Base-by-base conservation (phyloP, 92 coral and sea anemone species). In the Heliopora coerulea region DNA sequence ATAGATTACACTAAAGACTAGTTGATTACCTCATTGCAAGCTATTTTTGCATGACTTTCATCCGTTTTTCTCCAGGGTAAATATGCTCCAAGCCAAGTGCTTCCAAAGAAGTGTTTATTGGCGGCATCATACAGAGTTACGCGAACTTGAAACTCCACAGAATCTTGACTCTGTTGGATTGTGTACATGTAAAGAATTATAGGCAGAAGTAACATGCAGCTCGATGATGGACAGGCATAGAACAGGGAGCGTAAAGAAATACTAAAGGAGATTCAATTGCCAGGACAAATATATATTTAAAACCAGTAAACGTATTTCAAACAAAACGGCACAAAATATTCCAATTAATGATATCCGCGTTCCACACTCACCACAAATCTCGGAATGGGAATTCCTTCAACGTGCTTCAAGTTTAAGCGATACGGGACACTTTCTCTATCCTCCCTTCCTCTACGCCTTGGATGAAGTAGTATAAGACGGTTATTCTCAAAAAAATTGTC, bases 81-180 rank as follows among this genome's bases (percentile, higher is more conserved):
- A 26, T 83, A 86, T 0, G 96, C 96, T 9, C 98, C 98, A 56
- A 93, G 91, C 98, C 98, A 93, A 14, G 98, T 93, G 67, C 97
- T 90, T 19, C 98, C 98, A 85, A 84, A 93, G 54, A 93, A 93
- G 64, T 84, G 85, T 59, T 82, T 90, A 63, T 93, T 90, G 11
- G 90, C 93, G 27, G 95, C 88, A 84, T 93, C 98, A 61, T 91
- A 93, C 52, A 90, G 74, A 19, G 96, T 93, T 32, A 93, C 75
- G 32, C 98, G 82, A 57, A 93, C 75, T 78, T 93, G 98, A 59
- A 93, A 93, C 69, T 93, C 96, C 17, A 83, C 78, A 73, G 83
- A 86, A 13, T 76, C 58, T 62, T 91, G 83, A 58, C 56, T 69
- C 76, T 69, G 39, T 7, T 41, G 15, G 13, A 31, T 3, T 28